Percentiles rank a stretch among this genome's conserved stretches.
Evolutionary conservation across 2,888 invertebrate genomes (phyloP).

Genomic region (Xestia c-nigrum): DNA sequence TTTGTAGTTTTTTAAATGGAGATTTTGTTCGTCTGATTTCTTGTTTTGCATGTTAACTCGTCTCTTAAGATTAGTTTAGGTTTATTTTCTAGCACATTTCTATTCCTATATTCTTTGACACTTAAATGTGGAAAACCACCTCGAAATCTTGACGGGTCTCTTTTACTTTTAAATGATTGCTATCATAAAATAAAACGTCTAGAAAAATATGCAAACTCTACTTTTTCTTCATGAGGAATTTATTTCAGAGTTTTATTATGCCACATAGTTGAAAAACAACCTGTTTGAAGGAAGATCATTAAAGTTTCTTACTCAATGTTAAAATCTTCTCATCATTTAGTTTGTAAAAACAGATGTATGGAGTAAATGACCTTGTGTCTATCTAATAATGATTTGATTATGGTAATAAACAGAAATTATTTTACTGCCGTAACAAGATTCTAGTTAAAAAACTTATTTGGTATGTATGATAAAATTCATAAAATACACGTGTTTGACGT

Average conservation of each 20-base stretch:
- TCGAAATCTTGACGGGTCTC: not conserved
- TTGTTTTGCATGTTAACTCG: not conserved
- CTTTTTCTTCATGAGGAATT: not conserved
- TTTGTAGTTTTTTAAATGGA: constrained; percentile 7
- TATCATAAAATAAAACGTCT: not conserved
- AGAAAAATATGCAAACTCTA: not conserved
- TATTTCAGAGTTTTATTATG: not conserved
- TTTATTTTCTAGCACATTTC: not conserved
- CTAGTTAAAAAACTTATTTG: constrained; percentile 1
- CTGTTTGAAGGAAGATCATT: constrained; percentile 21
- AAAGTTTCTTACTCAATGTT: constrained; percentile 16
- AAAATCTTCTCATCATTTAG: constrained; percentile 40
- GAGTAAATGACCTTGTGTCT: constrained; percentile 38
- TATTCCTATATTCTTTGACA: too few relatives aligned
- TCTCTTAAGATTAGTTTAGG: not conserved
- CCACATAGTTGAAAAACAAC: not conserved
- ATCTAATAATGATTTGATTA: constrained; percentile 40
- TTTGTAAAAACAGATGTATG: constrained; percentile 35
- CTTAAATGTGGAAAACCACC: too few relatives aligned
- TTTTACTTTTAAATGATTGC: not conserved
- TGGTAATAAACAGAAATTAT: constrained; percentile 28
- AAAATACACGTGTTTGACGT: not conserved
- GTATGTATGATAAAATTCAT: not conserved
- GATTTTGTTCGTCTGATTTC: constrained; percentile 3
- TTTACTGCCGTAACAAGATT: constrained; percentile 12